phyloP scores from a whole-genome alignment of 1,140 invertebrate genomes.

The Wiebesia pumilae region DNA sequence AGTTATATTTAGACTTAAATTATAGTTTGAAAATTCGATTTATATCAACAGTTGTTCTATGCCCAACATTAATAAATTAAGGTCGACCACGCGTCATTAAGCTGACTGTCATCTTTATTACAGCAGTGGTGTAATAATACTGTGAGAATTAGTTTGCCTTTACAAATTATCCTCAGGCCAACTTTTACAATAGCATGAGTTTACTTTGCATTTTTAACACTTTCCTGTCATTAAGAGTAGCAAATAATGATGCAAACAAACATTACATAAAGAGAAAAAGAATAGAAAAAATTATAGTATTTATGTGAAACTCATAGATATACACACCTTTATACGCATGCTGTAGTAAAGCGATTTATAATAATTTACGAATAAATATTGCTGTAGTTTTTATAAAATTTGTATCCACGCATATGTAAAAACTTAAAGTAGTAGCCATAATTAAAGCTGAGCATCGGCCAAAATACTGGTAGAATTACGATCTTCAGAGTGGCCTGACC shows the following conservation, averaged over 20 bases:
- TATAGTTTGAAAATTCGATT: neutral
- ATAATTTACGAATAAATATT: neutral
- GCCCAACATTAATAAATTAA: neutral
- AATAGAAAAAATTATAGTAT: neutral
- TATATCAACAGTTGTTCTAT: neutral
- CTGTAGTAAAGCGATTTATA: neutral
- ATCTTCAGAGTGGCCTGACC: neutral
- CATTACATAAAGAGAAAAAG: neutral
- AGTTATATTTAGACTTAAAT: neutral
- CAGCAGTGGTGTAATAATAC: neutral
- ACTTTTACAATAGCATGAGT: neutral
- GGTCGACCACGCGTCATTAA: constrained; percentile 14
- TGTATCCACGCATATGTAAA: too few species aligned
- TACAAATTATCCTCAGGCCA: neutral
- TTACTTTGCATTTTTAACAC: neutral
- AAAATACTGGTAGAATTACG: neutral
- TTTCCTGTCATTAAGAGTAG: neutral
- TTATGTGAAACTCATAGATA: neutral
- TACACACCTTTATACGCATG: too few species aligned
- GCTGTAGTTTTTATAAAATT: too few species aligned
- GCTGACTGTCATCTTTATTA: neutral
- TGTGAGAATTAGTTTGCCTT: neutral
- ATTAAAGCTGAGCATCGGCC: neutral
- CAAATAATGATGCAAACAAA: neutral
- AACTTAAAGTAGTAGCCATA: too few species aligned